Conservation (phyloP, 2,888 invertebrate species). For the Galerucella calmariensis region DNA sequence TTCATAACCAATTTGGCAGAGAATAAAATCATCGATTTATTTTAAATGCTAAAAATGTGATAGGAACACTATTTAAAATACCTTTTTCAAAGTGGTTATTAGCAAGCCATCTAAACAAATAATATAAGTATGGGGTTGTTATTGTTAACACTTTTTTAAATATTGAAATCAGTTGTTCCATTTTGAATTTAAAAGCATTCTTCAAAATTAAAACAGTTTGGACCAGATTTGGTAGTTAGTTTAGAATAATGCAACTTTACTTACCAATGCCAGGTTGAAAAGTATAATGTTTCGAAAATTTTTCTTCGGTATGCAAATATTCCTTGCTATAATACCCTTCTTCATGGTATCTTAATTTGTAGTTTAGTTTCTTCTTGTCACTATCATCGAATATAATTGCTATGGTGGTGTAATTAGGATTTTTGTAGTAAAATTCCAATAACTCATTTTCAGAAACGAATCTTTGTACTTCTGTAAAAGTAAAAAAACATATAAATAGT, state of each 20-base stretch:
- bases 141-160: no score
- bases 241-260: not conserved
- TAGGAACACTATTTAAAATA: no score
- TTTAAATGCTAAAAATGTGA: no score
- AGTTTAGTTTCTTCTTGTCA: conserved; percentile 52
- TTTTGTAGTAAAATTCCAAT: conserved; percentile 49
- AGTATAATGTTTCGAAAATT: conserved; percentile 5
- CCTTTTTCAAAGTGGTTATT: no score
- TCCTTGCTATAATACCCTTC: conserved; percentile 43
- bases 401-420: conserved; percentile 49
- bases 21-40: no score
- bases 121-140: no score
- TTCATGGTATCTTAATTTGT: conserved; percentile 57
- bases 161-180: no score
- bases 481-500: conserved; percentile 14
- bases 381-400: conserved; percentile 55
- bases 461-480: conserved; percentile 52
- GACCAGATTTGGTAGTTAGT: no score
- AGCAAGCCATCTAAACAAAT: no score
- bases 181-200: not conserved
- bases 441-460: conserved; percentile 54
- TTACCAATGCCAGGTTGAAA: conserved; percentile 21
- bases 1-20: no score
- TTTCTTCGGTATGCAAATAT: conserved; percentile 47
- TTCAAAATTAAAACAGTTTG: not conserved